Evolutionary conservation across 2,888 invertebrate genomes (phyloP), one percentile per base, ranked within the genome.

Genomic region (Tiliacea aurago): DNA sequence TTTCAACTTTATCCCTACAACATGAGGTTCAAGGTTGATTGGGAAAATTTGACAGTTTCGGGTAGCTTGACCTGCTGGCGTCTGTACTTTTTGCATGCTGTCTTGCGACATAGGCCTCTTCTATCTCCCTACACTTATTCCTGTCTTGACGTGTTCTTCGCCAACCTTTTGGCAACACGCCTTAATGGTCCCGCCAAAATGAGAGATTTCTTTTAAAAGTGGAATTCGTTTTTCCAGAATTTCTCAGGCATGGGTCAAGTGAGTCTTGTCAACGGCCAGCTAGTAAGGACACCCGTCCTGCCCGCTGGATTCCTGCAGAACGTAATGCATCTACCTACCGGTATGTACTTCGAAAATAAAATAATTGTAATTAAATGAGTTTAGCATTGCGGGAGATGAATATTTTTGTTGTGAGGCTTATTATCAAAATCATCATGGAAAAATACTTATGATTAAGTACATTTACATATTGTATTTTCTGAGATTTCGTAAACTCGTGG

Each of bases 271-370:
- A 96, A 96, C 74, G 98, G 98, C 0, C 98, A 98, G 91, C 97
- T 98, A n/a, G 97, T 99, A 20, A 95, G 98, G 63, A 97, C 97
- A 0, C 98, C 98, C 0, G 97, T 97, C 51, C 88, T 97, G 18
- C 97, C 98, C 61, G 97, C 98, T 0, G 98, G 97, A 63, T 97
- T 98, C 83, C 94, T 98, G 33, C 98, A 98, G 86, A 98, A 98
- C 89, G 96, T 98, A 77, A 97, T 98, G 87, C 98, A 98, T 90
- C 93, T 98, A 80, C 97, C 97, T 1, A 87, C 95, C 2, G 95
- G 95, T 95, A 79, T 89, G 92, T 88, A 70, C 15, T 41, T 13
- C 41, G 41, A 23, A 33, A 28, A 23, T 28, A 49, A 11, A 55
- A 43, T 13, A 11, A 64, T 45, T 0, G 9, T n/a, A 55, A 28